Percentiles rank a stretch among this genome's conserved stretches.
Conservation (phyloP, 2,113 vertebrate genomes). For the Pedetes capensis region DNA sequence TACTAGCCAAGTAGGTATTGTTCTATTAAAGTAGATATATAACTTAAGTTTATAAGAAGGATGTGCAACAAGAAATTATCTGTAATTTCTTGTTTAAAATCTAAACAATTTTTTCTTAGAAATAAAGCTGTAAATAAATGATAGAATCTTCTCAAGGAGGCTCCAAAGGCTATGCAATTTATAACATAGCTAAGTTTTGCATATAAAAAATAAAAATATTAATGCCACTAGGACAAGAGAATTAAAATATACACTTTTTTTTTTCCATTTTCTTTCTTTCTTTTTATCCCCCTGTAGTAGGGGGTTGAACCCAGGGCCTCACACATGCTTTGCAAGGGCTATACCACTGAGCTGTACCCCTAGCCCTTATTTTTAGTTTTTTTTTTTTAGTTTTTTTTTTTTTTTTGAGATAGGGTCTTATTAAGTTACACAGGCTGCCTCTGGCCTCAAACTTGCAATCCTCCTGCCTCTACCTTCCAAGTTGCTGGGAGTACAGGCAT, state of each 20-base stretch:
- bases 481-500: too few species aligned
- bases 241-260: neutral
- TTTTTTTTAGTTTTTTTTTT: too few species aligned
- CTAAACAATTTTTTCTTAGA: neutral
- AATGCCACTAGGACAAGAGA: neutral
- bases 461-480: too few species aligned
- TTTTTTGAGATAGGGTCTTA: too few species aligned
- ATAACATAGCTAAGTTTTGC: neutral
- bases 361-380: too few species aligned
- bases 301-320: too few species aligned
- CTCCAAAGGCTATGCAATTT: neutral
- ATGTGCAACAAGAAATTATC: neutral
- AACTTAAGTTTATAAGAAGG: neutral
- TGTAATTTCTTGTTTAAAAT: neutral
- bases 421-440: too few species aligned
- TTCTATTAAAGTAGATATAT: constrained; percentile 7
- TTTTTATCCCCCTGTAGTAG: neutral
- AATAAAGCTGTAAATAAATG: constrained; percentile 24
- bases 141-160: neutral
- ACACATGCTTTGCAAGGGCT: too few species aligned
- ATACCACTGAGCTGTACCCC: too few species aligned
- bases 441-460: too few species aligned
- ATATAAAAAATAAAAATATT: constrained; percentile 5
- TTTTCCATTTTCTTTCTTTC: neutral
- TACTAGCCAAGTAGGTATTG: constrained; percentile 16